Base-by-base conservation (phyloP, 1,140 invertebrate genomes). In the Drosophila ogumai region DNA sequence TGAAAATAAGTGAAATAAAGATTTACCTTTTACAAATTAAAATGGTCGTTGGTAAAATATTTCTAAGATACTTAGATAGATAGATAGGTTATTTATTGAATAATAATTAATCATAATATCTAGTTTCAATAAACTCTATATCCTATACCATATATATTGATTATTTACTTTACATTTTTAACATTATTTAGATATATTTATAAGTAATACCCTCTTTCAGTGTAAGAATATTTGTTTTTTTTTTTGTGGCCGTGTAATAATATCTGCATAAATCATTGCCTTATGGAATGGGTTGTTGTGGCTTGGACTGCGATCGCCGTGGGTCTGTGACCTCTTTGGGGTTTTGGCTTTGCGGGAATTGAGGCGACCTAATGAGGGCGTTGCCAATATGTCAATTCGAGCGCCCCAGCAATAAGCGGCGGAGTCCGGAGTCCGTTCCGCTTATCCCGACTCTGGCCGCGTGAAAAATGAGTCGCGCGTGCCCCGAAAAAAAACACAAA, bases 341-440 rank as follows among this genome's bases (percentile, higher is more conserved):
- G 9, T 31, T 22, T 34, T 15, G 17, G 41, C 10, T 43, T 49
- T 32, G 22, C 7, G 8, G 49, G 41, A 17, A 46, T n/a, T 46
- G 63, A 44, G 25, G 58, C 12, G 65, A 57, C 32, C 76, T 72
- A 78, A 80, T 84, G 47, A 61, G 87, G 81, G 87, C 87, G 87
- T 90, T 71, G 82, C 79, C 72, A 87, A 72, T 80, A 80, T 85
- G 85, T 81, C 85, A 90, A 90, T 88, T 82, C 58, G 56, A 31
- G 40, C 25, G 67, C 59, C 59, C 69, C 63, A 9, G 28, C 43
- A 52, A 74, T 65, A 66, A 75, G 25, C 44, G 1, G 19, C 49
- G 52, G 32, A 34, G 17, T 36, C 34, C 19, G 9, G 34, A 57
- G 19, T 57, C 17, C 41, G 61, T 17, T 69, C 75, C 75, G 59